phyloP scores from a whole-genome alignment of 1,140 invertebrate species.

The Dendrolimus kikuchii region DNA sequence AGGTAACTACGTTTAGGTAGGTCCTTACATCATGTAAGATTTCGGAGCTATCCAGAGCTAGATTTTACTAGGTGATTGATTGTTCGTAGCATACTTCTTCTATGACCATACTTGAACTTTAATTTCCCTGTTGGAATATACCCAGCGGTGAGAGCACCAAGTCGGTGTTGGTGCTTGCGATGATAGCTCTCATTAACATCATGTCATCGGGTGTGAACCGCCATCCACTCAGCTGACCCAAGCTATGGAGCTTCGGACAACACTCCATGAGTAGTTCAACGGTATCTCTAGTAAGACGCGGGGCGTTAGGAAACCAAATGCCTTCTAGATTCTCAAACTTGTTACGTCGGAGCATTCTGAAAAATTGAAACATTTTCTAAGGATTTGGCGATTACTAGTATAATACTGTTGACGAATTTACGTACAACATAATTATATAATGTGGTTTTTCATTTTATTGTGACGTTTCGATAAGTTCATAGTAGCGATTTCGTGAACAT shows the following conservation, averaged over 20 bases:
- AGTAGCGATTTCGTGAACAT: too few relatives aligned
- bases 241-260: slow-evolving; percentile 75
- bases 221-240: slow-evolving; percentile 78
- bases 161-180: slow-evolving; percentile 75
- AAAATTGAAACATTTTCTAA: slow-evolving; percentile 19
- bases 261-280: slow-evolving; percentile 76
- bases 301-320: slow-evolving; percentile 77
- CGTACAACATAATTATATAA: too few relatives aligned
- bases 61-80: too few relatives aligned
- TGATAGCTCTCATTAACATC: slow-evolving; percentile 74
- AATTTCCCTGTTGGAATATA: slow-evolving; percentile 64
- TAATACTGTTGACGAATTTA: too few relatives aligned
- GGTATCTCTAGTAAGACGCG: slow-evolving; percentile 72
- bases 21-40: too few relatives aligned
- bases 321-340: slow-evolving; percentile 74
- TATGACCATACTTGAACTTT: background rate
- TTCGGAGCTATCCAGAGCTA: too few relatives aligned
- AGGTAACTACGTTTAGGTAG: too few relatives aligned
- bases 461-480: too few relatives aligned
- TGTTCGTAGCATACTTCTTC: too few relatives aligned
- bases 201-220: slow-evolving; percentile 75
- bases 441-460: too few relatives aligned
- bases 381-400: too few relatives aligned
- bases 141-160: slow-evolving; percentile 72
- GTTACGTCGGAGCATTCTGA: slow-evolving; percentile 71